Base-by-base conservation (phyloP, 2,797 vertebrate species). In the Tachyglossus aculeatus region DNA sequence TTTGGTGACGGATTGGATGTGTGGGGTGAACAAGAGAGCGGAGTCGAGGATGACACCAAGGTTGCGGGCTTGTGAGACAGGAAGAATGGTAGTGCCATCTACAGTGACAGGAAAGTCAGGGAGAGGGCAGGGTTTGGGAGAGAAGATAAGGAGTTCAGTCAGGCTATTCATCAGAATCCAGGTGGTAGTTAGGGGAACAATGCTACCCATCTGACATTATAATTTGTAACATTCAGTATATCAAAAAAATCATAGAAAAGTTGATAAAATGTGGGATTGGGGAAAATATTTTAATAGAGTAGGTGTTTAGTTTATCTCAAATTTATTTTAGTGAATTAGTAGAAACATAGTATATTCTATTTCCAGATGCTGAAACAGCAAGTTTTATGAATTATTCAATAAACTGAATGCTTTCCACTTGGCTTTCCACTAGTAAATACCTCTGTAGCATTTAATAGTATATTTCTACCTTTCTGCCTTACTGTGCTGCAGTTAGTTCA, bases 401-500 rank as follows among this genome's bases (percentile, higher is more conserved):
- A 65, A 62, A 78, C 62, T 78, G 44, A 47, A 45, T 85, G 39
- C 33, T 70, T 81, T 87, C 77, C 61, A 60, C 59, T 2, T 69
- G 71, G 70, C 62, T 87, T 85, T 66, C 83, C 87, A 67, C 67
- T 61, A 81, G 78, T 86, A 84, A 81, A 86, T 80, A 76, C 29
- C 65, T 38, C 51, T 59, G 66, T 76, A 68, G 64, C 74, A 51
- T 2, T 21, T 57, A 69, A 44, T 67, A 56, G 56, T 62, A 51
- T 55, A 43, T 8, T 38, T 36, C 6, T 12, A 6, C 9, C 16
- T 19, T 59, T 60, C 39, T 27, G 14, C 37, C 40, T 66, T 13
- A 21, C 12, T 61, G 27, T 25, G 37, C 14, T 69, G 11, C 51
- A 29, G 43, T 34, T 60, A 21, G 19, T n/a, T 36, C 22, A 15